Conservation (phyloP, 2,888 invertebrate species). For the Xiphydria camelus region DNA sequence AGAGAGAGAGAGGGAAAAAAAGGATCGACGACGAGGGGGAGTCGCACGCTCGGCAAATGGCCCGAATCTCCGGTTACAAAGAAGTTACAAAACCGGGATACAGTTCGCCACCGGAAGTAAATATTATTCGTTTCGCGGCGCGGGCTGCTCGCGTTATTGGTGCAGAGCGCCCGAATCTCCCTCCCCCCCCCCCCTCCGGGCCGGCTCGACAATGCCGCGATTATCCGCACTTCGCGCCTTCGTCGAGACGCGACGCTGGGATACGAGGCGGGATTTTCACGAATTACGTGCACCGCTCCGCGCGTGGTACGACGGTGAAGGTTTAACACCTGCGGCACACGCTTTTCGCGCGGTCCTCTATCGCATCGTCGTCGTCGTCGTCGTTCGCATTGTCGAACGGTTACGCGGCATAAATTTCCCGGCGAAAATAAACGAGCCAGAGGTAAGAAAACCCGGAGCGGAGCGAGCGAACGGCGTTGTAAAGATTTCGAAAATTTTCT, state of each 20-base stretch:
- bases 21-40: constrained; percentile 17
- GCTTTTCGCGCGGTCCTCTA: constrained; percentile 3
- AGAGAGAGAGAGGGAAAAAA: constrained; percentile 21
- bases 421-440: constrained; percentile 25
- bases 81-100: constrained; percentile 26
- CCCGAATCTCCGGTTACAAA: constrained; percentile 29
- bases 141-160: constrained; percentile 5
- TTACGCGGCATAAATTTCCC: constrained; percentile 28
- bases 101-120: constrained; percentile 43
- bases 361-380: no score
- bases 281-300: no score
- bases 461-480: constrained; percentile 12
- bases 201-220: constrained; percentile 40
- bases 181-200: not conserved
- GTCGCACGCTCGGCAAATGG: not conserved
- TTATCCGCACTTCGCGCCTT: constrained; percentile 32
- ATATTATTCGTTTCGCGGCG: constrained; percentile 40
- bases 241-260: no score
- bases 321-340: constrained; percentile 1
- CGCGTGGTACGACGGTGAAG: no score
- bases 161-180: not conserved
- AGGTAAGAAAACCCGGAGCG: constrained; percentile 17
- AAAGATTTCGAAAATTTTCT: constrained; percentile 13
- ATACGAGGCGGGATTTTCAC: no score
- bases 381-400: constrained; percentile 19